Percentiles rank a stretch among this genome's conserved stretches.
These are phyloP conservation scores for Ivindomyrus marchei DNA, from an alignment of 2,113 vertebrate genomes.

Conservation along the genomic window DNA sequence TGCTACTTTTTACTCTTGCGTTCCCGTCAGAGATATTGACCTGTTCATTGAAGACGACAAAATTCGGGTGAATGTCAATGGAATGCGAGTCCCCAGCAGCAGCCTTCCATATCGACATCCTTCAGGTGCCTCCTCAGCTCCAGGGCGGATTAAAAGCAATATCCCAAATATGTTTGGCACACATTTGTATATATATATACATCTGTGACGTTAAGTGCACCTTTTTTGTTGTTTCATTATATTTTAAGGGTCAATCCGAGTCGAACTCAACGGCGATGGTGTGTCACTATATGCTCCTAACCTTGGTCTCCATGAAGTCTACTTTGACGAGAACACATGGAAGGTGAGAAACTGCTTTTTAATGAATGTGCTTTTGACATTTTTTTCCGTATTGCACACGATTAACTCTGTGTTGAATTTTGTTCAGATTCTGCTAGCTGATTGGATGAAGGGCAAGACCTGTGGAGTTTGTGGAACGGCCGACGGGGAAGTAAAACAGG, in stretches of 20 bases:
- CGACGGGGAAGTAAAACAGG: conserved; percentile 61
- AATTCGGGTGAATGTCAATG: conserved; percentile 43
- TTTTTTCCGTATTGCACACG: background rate
- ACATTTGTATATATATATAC: background rate
- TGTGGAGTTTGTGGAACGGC: conserved; percentile 71
- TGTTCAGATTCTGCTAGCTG: conserved; percentile 57
- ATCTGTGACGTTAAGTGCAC: background rate
- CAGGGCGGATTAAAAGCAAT: background rate
- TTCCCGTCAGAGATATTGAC: conserved; percentile 22
- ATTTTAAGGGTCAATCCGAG: conserved; percentile 38
- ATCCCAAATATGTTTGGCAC: background rate
- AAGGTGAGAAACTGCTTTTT: conserved; percentile 2
- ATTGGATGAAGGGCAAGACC: conserved; percentile 71
- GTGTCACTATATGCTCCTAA: conserved; percentile 21
- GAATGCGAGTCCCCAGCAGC: conserved; percentile 33
- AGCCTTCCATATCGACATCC: conserved; percentile 47
- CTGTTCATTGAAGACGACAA: background rate
- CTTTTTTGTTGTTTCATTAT: conserved; percentile 4
- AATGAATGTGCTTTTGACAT: background rate
- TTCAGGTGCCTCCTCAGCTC: conserved; percentile 27
- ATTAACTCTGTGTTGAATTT: background rate
- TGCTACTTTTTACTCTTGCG: background rate
- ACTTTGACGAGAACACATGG: conserved; percentile 24
- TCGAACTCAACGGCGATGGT: conserved; percentile 17
- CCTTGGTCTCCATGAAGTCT: conserved; percentile 31